These are phyloP conservation scores for Daphoenositta chrysoptera DNA, from an alignment of 2,113 vertebrate species.

Conservation along the genomic window DNA sequence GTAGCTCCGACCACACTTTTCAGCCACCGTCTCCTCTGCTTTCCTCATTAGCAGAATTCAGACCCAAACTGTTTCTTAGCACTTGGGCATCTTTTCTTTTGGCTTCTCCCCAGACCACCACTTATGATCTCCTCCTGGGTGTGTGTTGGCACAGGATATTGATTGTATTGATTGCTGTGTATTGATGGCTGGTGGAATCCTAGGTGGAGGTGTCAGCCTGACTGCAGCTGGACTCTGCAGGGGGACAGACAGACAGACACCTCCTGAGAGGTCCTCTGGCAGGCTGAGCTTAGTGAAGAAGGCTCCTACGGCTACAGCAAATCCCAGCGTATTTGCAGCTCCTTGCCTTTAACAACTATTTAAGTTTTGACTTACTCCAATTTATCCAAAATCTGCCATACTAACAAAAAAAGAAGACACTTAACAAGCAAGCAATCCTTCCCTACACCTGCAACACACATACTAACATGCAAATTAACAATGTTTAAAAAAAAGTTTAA, in stretches of 20 bases:
- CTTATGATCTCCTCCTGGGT: neutral
- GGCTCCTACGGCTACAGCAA: neutral
- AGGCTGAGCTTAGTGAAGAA: neutral
- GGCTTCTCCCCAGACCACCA: neutral
- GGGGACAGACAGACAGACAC: neutral
- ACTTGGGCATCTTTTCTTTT: neutral
- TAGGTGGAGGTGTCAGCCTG: neutral
- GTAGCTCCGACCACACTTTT: neutral
- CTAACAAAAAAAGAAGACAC: neutral
- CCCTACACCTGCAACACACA: neutral
- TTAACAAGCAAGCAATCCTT: neutral
- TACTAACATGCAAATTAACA: neutral
- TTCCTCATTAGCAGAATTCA: neutral
- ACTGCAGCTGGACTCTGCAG: neutral
- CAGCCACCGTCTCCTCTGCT: neutral
- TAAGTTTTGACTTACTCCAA: neutral
- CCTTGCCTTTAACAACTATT: neutral
- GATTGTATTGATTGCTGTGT: neutral
- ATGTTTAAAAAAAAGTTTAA: neutral
- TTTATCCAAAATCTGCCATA: neutral
- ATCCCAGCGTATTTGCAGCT: neutral
- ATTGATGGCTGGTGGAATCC: neutral
- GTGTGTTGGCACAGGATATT: neutral
- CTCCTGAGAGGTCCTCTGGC: neutral
- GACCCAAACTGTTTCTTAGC: neutral